These are phyloP conservation scores for Engraulis encrasicolus DNA, from an alignment of 2,113 vertebrate species.

Conservation along the genomic window DNA sequence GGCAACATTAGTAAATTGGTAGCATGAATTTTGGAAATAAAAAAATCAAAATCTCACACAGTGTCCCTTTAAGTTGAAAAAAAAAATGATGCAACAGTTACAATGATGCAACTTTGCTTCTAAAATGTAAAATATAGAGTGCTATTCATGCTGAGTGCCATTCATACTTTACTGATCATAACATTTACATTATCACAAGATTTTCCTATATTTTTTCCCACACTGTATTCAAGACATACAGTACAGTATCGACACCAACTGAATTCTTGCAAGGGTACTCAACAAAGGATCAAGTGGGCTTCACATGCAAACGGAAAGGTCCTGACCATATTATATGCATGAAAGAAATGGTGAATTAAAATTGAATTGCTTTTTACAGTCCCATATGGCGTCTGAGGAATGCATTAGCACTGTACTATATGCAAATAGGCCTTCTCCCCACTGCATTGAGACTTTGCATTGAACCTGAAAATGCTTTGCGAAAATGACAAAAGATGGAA, in stretches of 20 bases:
- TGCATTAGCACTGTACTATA: slow-evolving; percentile 21
- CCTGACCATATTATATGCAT: neutral
- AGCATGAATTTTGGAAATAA: too few relatives aligned
- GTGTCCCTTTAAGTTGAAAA: too few relatives aligned
- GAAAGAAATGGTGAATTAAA: neutral
- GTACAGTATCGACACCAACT: neutral
- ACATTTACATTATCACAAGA: too few relatives aligned
- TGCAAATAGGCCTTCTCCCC: neutral
- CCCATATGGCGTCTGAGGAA: slow-evolving; percentile 13
- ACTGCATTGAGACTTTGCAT: neutral
- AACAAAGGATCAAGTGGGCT: neutral
- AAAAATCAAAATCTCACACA: too few relatives aligned
- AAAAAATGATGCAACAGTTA: too few relatives aligned
- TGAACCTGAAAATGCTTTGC: neutral
- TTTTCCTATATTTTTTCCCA: too few relatives aligned
- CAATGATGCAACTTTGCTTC: too few relatives aligned
- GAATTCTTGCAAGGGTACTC: neutral
- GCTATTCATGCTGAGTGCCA: too few relatives aligned
- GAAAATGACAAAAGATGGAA: neutral
- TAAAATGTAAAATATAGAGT: too few relatives aligned
- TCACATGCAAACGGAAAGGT: neutral
- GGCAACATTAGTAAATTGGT: too few relatives aligned
- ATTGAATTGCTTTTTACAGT: neutral
- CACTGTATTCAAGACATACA: slow-evolving; percentile 1
- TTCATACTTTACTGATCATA: too few relatives aligned